phyloP scores from a whole-genome alignment of 2,113 vertebrate genomes.

The Cyprinodon tularosa region DNA sequence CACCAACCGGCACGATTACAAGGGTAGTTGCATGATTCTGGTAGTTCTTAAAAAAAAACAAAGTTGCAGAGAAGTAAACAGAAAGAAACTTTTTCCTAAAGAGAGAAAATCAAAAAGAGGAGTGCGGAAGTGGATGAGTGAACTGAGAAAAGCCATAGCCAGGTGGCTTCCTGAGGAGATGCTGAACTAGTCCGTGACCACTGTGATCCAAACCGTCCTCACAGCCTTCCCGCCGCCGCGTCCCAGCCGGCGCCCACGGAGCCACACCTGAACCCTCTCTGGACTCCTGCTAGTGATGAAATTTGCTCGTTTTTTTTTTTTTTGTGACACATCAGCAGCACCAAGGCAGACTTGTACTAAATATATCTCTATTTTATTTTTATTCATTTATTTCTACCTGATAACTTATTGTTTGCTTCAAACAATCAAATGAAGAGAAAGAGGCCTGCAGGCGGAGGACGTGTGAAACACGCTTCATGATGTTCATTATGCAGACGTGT shows the following conservation, averaged over 20 bases:
- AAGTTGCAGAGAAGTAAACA: slow-evolving; percentile 42
- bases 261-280: slow-evolving; percentile 62
- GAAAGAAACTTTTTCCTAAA: slow-evolving; percentile 35
- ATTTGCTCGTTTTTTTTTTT: slow-evolving; percentile 59
- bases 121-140: slow-evolving; percentile 48
- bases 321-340: slow-evolving; percentile 43
- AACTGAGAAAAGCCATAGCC: slow-evolving; percentile 62
- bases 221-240: slow-evolving; percentile 62
- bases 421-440: slow-evolving; percentile 61
- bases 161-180: slow-evolving; percentile 63
- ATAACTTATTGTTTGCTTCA: slow-evolving; percentile 64
- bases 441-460: slow-evolving; percentile 44
- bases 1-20: slow-evolving; percentile 48
- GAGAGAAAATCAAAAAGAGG: not conserved
- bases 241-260: slow-evolving; percentile 53
- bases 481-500: slow-evolving; percentile 55
- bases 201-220: slow-evolving; percentile 78
- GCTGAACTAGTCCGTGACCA: slow-evolving; percentile 79
- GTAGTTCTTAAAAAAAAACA: slow-evolving; percentile 68
- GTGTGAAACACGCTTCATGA: slow-evolving; percentile 63
- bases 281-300: slow-evolving; percentile 59
- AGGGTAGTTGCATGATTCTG: slow-evolving; percentile 77
- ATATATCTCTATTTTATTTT: slow-evolving; percentile 68
- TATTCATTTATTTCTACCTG: slow-evolving; percentile 65
- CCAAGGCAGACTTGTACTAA: slow-evolving; percentile 53